Evolutionary conservation across 2,888 invertebrate species (phyloP), one percentile per base, ranked within the genome.

Genomic region (Scaptomyza caliginosa): DNA sequence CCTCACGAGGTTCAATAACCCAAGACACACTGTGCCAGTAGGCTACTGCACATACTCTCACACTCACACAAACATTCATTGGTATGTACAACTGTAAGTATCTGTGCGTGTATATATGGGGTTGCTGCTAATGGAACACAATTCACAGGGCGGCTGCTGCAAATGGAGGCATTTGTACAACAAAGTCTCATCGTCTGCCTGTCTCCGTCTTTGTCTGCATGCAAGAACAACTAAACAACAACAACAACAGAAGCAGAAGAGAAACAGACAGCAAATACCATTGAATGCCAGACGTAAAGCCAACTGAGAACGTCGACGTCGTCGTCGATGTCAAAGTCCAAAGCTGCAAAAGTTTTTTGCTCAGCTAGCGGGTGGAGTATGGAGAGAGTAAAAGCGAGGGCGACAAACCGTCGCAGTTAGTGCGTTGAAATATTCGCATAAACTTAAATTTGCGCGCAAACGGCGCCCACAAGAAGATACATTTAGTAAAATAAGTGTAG

Each of bases 401-500:
- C 57, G 64, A 57, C 71, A 62, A 65, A 56, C 51, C 63, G 77
- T 56, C 76, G 74, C 84, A 73, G 80, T 86, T 86, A 83, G 77
- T 80, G 74, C 72, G 68, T 62, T 58, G 55, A 68, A 65, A 72
- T 58, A 67, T 84, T 80, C 81, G 67, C 77, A 80, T 86, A 81
- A 84, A 86, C 84, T 81, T 84, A 81, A 81, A 81, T 86, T 86
- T 86, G 64, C 74, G 74, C 80, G 77, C 83, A 82, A 77, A 76
- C 58, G 60, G 60, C 76, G 65, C 65, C 74, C 59, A 66, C 81
- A 80, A 60, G 23, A 26, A 60, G 38, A 34, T 17, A 8, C 21
- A 36, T 6, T 28, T 57, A 77, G 73, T 42, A 46, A 45, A 56
- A 50, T 32, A n/a, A n/a, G n/a, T n/a, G n/a, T n/a, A 6, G 30